Conservation (phyloP, 2,113 vertebrate species). For the Trachemys scripta region DNA sequence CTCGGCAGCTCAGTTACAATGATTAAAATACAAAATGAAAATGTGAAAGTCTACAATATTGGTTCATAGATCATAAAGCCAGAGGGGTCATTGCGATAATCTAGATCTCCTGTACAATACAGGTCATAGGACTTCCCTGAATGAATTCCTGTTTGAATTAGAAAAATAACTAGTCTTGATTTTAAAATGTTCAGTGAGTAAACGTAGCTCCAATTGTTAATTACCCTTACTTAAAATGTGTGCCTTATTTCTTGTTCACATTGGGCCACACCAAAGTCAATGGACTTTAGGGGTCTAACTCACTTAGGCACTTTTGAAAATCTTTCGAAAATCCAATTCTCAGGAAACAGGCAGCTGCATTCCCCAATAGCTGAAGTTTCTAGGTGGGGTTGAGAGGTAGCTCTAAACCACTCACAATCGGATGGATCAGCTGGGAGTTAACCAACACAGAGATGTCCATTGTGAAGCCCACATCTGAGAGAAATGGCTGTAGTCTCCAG, state of each 20-base stretch:
- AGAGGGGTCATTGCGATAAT: background rate
- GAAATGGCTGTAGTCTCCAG: background rate
- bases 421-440: background rate
- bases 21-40: constrained; percentile 51
- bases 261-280: background rate
- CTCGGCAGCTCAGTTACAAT: constrained; percentile 11
- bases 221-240: background rate
- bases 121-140: background rate
- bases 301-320: background rate
- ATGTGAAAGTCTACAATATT: background rate
- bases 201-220: background rate
- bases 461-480: background rate
- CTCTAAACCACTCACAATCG: accelerated
- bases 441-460: background rate
- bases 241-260: background rate
- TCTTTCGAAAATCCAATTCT: background rate
- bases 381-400: background rate
- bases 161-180: background rate
- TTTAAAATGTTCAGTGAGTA: background rate
- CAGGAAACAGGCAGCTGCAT: background rate
- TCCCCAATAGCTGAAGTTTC: background rate
- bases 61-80: constrained; percentile 41
- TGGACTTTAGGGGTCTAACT: background rate
- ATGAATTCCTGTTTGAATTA: background rate
- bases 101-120: background rate